Percentiles rank a stretch among this genome's conserved stretches.
Evolutionary conservation across 2,888 invertebrate species (phyloP).

Genomic region (Hypomecis atomaria): DNA sequence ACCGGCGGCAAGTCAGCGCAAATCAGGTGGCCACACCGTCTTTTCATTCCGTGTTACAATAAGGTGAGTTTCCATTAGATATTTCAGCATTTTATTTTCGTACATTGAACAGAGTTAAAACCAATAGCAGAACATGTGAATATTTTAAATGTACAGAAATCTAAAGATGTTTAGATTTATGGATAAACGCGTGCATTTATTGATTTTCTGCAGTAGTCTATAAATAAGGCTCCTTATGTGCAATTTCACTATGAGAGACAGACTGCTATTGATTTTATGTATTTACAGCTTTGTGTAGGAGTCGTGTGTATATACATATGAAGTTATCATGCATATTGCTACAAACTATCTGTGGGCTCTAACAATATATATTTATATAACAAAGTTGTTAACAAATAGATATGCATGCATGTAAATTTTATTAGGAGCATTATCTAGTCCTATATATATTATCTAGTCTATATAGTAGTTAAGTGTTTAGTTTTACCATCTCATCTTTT

Average conservation of each 20-base stretch:
- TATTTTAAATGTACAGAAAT: not conserved
- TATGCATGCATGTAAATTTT: too few species aligned
- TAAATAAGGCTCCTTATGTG: constrained; percentile 7
- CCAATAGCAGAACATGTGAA: not conserved
- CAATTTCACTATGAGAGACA: constrained; percentile 4
- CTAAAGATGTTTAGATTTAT: not conserved
- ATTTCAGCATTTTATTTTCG: constrained; percentile 15
- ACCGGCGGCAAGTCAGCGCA: constrained; percentile 38
- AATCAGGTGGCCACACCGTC: constrained; percentile 20
- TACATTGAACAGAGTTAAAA: not conserved
- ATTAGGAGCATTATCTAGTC: too few species aligned
- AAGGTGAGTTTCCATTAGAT: constrained; percentile 48
- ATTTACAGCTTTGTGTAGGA: not conserved
- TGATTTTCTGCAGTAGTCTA: constrained; percentile 21
- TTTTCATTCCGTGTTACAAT: constrained; percentile 31
- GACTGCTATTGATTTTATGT: constrained; percentile 19
- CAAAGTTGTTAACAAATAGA: too few species aligned
- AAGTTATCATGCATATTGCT: not conserved
- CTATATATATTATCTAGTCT: too few species aligned
- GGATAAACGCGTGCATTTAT: constrained; percentile 24
- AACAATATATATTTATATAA: too few species aligned
- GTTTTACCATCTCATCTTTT: too few species aligned
- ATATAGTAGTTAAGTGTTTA: too few species aligned
- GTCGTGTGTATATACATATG: constrained; percentile 5
- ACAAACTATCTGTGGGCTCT: not conserved